Percentiles rank a stretch among this genome's conserved stretches.
Conservation (phyloP, 37 sponge, comb jelly and placozoan genomes). For the Ephydatia muelleri region DNA sequence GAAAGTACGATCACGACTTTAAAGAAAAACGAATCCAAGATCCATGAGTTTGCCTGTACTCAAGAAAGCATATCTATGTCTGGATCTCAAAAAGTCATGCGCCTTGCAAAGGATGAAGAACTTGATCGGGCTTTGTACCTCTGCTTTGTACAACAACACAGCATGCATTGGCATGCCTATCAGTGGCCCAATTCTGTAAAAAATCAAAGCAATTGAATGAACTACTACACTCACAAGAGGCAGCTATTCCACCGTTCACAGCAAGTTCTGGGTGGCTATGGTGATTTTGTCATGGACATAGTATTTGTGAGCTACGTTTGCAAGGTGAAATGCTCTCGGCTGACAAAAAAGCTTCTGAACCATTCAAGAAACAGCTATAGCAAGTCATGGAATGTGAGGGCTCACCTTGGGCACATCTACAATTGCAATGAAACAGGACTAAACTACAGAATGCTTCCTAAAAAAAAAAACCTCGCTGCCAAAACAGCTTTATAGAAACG, state of each 20-base stretch:
- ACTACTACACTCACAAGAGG: not conserved
- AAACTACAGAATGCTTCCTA: slow-evolving; percentile 62
- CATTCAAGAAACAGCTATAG: slow-evolving; percentile 35
- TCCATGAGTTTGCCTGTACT: too few species aligned
- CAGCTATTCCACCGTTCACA: not conserved
- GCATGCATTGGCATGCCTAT: slow-evolving; percentile 39
- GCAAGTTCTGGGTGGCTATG: slow-evolving; percentile 25
- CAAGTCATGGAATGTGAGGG: slow-evolving; percentile 27
- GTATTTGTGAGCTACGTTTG: slow-evolving; percentile 29
- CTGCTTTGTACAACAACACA: slow-evolving; percentile 43
- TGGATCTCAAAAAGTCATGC: too few species aligned
- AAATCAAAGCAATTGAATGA: slow-evolving; percentile 11
- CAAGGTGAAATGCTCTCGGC: slow-evolving; percentile 53
- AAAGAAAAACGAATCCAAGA: too few species aligned
- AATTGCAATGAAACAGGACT: slow-evolving; percentile 90
- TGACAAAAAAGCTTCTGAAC: slow-evolving; percentile 26
- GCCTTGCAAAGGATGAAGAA: slow-evolving; percentile 17
- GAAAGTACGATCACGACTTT: too few species aligned
- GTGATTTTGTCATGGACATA: slow-evolving; percentile 43
- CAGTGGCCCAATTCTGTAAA: slow-evolving; percentile 26
- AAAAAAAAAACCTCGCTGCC: slow-evolving; percentile 46
- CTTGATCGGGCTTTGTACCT: slow-evolving; percentile 30
- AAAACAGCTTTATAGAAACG: too few species aligned
- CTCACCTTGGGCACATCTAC: slow-evolving; percentile 36
- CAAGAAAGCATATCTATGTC: too few species aligned